Evolutionary conservation across 23 tunicate genomes (phyloP), one percentile per base, ranked within the genome.

Genomic region (Aplidium turbinatum): DNA sequence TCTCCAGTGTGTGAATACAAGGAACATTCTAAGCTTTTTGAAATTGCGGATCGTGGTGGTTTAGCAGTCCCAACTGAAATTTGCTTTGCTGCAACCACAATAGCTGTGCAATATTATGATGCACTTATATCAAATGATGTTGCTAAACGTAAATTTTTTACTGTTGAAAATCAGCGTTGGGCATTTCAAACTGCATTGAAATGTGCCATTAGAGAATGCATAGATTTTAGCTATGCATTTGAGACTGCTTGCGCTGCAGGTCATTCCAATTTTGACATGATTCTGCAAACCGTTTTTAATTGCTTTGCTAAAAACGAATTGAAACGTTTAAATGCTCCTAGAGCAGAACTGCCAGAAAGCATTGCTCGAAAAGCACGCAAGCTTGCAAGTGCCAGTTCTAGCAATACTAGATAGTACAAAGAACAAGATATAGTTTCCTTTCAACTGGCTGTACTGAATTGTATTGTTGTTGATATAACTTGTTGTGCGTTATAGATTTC

Each of bases 301-400:
- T 60, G 36, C 35, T 60, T 60, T 30, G 67, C 67, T 25, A 60
- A 60, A 60, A 60, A 60, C 35, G 67, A 60, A 13, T 38, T 60
- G 22, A 60, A 60, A 29, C 34, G 67, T 3, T 60, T 60, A 29
- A 60, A 60, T 60, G 67, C 34, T 60, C 36, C 67, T 24, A 60
- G 35, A 29, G 35, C 9, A 30, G 67, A 4, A 9, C 67, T 38
- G 9, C n/a, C 36, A 26, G 7, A 9, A 29, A 60, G 30, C 13
- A 42, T 16, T 42, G n/a, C n/a, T n/a, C 16, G 60, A 53, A 53
- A 53, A 19, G 22, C 22, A 7, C 16, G 20, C 4, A 53, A 53
- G 21, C 21, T 53, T 7, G 22, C 60, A 4, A 53, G 60, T 19
- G 16, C 5, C 16, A 53, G 60, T 19, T 53, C 60, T 5, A 53